A percentile compares a stretch with the other conserved stretches of the same genome.
Conservation (phyloP, 2,113 vertebrate species). For the Dissostichus mawsoni region DNA sequence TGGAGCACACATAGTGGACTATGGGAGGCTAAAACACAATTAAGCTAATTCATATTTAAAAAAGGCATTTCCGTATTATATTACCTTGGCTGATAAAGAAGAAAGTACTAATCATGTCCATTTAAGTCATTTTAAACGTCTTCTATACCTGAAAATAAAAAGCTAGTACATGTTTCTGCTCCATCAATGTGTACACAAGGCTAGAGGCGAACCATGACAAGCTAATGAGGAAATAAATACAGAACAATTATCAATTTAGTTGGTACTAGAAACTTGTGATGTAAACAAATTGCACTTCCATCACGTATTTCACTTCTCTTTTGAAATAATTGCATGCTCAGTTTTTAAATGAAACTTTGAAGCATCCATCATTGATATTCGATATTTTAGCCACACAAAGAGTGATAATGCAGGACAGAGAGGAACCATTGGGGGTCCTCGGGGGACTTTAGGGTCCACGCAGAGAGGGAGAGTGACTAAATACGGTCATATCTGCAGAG, state of each 20-base stretch:
- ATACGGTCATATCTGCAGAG: slow-evolving; percentile 70
- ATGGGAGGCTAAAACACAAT: slow-evolving; percentile 46
- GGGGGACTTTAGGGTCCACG: slow-evolving; percentile 32
- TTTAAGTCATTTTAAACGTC: slow-evolving; percentile 62
- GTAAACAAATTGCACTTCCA: not conserved
- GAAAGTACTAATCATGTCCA: slow-evolving; percentile 52
- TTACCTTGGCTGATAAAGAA: slow-evolving; percentile 64
- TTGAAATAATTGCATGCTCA: not conserved
- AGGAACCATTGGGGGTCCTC: slow-evolving; percentile 23
- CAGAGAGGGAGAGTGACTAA: slow-evolving; percentile 57
- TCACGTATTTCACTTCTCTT: not conserved
- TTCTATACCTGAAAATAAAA: slow-evolving; percentile 77
- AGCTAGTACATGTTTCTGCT: slow-evolving; percentile 65
- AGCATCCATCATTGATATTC: not conserved
- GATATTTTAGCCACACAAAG: slow-evolving; percentile 8
- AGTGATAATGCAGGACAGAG: slow-evolving; percentile 21
- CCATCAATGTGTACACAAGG: not conserved
- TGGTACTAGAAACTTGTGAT: not conserved
- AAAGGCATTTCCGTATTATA: not conserved
- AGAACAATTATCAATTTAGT: not conserved
- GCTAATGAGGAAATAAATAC: not conserved
- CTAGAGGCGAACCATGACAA: slow-evolving; percentile 19
- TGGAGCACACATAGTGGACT: not conserved
- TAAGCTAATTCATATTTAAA: not conserved
- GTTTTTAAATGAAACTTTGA: not conserved